Percentiles rank a stretch among this genome's conserved stretches.
phyloP scores from a whole-genome alignment of 2,888 invertebrate species.

The Torymus tubicola region DNA sequence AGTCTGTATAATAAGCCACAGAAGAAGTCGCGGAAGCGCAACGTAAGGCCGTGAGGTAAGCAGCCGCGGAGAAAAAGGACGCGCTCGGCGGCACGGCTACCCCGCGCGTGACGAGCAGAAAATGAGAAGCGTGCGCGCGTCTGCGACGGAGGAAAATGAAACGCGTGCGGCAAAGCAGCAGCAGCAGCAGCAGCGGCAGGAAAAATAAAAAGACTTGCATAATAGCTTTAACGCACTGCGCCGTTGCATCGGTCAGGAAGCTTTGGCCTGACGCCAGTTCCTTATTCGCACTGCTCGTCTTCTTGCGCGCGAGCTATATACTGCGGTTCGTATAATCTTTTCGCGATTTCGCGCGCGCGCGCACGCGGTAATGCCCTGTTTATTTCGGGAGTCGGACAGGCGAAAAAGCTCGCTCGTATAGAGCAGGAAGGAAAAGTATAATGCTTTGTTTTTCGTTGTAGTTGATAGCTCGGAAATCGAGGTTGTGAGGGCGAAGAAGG shows the following conservation, averaged over 20 bases:
- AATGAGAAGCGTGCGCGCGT: not conserved
- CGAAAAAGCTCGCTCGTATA: not conserved
- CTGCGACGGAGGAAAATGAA: conserved; percentile 9
- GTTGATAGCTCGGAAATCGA: too few relatives aligned
- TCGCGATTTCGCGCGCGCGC: conserved; percentile 21
- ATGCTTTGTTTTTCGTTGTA: too few relatives aligned
- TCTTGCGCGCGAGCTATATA: not conserved
- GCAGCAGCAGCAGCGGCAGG: conserved; percentile 34
- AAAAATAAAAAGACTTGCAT: conserved; percentile 64
- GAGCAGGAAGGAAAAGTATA: too few relatives aligned
- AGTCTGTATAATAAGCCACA: too few relatives aligned
- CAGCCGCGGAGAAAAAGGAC: not conserved
- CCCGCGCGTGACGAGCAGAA: conserved; percentile 29
- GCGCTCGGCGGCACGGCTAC: not conserved
- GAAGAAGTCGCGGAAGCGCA: too few relatives aligned
- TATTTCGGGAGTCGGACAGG: conserved; percentile 8
- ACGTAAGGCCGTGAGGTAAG: not conserved
- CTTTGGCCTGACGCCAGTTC: conserved; percentile 60
- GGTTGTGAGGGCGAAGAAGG: too few relatives aligned
- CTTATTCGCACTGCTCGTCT: not conserved
- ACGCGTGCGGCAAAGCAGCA: not conserved
- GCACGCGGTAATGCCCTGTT: not conserved
- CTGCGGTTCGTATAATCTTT: conserved; percentile 29
- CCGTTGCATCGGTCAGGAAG: conserved; percentile 51
- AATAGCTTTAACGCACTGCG: conserved; percentile 63